A percentile compares a stretch with the other conserved stretches of the same genome.
These are phyloP conservation scores for Proteles cristata DNA, from an alignment of 2,113 vertebrate genomes.

Conservation along the genomic window DNA sequence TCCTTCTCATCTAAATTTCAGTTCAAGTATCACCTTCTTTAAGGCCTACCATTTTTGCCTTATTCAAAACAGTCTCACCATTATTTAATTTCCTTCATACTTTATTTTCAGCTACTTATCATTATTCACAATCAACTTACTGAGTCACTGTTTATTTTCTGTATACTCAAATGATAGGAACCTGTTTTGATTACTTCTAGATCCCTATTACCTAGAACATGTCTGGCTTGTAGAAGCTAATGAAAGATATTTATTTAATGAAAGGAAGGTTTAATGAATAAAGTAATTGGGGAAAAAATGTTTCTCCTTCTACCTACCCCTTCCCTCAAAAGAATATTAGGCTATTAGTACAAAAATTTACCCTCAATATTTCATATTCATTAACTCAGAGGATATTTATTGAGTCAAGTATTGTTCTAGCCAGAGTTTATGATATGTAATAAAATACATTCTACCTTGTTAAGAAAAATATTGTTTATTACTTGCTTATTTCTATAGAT, in stretches of 20 bases:
- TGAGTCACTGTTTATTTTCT: not conserved
- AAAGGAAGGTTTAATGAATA: not conserved
- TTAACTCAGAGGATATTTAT: conserved; percentile 18
- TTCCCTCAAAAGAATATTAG: accelerated
- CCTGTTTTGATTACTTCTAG: not conserved
- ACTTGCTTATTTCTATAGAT: not conserved
- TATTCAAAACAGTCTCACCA: not conserved
- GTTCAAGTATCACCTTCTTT: not conserved
- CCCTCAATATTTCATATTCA: not conserved
- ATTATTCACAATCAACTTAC: not conserved
- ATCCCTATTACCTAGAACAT: not conserved
- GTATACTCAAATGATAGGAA: not conserved
- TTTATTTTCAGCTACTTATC: not conserved
- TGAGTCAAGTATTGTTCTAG: not conserved
- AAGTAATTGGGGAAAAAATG: not conserved
- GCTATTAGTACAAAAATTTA: not conserved
- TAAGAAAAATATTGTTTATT: not conserved
- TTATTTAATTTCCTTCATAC: not conserved
- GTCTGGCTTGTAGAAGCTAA: not conserved
- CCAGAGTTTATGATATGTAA: not conserved
- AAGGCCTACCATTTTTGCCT: not conserved
- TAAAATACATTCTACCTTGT: not conserved
- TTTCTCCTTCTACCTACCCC: not conserved
- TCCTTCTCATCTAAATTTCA: not conserved
- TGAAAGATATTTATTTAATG: not conserved